These are phyloP conservation scores for Fulica atra DNA, from an alignment of 2,113 vertebrate genomes.

Conservation along the genomic window DNA sequence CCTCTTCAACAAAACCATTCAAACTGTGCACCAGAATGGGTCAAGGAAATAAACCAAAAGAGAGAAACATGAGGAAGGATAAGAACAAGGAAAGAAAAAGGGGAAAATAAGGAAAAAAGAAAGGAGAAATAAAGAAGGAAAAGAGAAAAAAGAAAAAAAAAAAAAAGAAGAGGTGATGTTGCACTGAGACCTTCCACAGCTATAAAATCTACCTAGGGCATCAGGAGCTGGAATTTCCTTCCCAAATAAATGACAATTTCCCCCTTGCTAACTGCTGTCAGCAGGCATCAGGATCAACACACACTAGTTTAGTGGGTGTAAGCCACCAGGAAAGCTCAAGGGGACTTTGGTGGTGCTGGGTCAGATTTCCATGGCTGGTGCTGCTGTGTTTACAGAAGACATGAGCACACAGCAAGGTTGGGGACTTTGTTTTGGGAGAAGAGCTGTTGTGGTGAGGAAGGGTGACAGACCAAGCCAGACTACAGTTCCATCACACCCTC, in stretches of 20 bases:
- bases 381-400: neutral
- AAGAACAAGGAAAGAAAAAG: no score
- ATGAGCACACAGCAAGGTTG: neutral
- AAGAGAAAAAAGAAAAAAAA: no score
- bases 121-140: no score
- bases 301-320: neutral
- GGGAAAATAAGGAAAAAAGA: no score
- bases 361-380: neutral
- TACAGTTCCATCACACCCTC: neutral
- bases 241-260: neutral
- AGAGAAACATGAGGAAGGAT: no score
- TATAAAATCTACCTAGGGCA: neutral
- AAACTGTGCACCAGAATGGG: neutral
- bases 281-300: neutral
- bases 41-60: neutral
- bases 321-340: neutral
- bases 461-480: neutral
- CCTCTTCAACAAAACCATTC: neutral
- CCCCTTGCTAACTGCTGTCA: neutral
- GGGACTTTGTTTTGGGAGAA: neutral
- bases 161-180: neutral
- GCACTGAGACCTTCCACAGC: neutral
- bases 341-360: neutral
- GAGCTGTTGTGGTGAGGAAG: neutral
- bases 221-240: neutral